A percentile compares a stretch with the other conserved stretches of the same genome.
phyloP scores from a whole-genome alignment of 2,797 vertebrate species.

The Propithecus deckenii region DNA sequence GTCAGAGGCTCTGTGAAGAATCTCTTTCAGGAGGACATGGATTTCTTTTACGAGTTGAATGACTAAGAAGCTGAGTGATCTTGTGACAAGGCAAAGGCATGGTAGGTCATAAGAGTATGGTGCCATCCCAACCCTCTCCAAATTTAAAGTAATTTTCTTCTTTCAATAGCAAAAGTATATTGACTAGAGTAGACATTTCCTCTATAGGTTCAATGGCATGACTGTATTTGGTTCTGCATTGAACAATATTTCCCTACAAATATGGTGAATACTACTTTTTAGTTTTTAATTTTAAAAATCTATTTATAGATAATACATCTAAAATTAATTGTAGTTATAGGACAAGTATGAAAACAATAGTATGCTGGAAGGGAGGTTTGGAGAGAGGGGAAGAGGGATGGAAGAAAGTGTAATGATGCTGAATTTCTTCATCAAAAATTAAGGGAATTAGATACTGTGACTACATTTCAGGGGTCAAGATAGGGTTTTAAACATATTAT shows the following conservation, averaged over 20 bases:
- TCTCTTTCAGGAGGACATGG: neutral
- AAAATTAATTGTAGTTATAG: neutral
- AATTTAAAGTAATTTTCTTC: constrained; percentile 9
- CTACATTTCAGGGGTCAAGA: neutral
- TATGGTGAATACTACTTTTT: neutral
- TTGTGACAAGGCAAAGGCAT: neutral
- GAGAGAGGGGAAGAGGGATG: neutral
- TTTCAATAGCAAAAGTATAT: neutral
- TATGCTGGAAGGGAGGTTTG: neutral
- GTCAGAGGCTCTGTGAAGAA: neutral
- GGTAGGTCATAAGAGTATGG: neutral
- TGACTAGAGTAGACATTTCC: neutral
- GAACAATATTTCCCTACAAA: neutral
- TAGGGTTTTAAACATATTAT: neutral
- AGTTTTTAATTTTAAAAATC: constrained; percentile 9
- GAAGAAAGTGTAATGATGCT: neutral
- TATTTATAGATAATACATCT: neutral
- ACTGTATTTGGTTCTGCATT: neutral
- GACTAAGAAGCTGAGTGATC: neutral
- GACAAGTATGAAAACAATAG: neutral
- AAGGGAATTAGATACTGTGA: neutral
- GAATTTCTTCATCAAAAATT: neutral
- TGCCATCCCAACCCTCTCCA: neutral
- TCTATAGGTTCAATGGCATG: neutral
- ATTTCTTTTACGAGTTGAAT: neutral